Evolutionary conservation across 2,797 vertebrate genomes (phyloP).

Genomic region (Falco rusticolus): DNA sequence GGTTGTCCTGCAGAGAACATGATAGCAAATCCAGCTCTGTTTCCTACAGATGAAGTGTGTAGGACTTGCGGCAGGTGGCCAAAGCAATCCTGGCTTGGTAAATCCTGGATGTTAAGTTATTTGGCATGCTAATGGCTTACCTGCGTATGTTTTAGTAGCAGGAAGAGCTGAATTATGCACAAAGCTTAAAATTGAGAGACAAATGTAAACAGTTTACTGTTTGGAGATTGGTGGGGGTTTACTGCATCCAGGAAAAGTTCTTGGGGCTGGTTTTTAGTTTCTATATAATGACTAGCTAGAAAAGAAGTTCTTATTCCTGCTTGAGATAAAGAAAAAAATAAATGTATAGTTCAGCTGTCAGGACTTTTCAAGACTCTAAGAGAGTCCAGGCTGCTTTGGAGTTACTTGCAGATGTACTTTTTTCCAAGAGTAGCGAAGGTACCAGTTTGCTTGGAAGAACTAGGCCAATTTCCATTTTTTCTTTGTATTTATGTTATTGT

Average conservation of each 20-base stretch:
- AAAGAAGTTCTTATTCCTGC: background rate
- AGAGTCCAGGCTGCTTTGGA: background rate
- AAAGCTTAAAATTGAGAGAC: background rate
- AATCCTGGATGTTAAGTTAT: background rate
- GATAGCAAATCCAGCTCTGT: background rate
- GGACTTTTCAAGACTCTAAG: background rate
- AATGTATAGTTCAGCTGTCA: background rate
- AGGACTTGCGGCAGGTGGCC: background rate
- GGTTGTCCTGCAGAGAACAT: background rate
- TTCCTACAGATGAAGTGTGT: background rate
- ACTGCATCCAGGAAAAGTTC: background rate
- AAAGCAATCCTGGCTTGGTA: background rate
- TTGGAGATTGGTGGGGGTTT: background rate
- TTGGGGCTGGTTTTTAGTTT: background rate
- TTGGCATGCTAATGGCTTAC: background rate
- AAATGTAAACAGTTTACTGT: background rate
- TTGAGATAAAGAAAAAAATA: background rate
- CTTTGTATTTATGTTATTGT: background rate
- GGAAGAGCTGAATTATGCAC: background rate
- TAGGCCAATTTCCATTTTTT: background rate
- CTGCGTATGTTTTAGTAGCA: background rate
- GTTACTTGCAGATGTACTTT: background rate
- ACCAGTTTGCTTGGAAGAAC: background rate
- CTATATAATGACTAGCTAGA: background rate
- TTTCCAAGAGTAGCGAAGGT: background rate